These are phyloP conservation scores for Schizotus pectinicornis DNA, from an alignment of 2,888 invertebrate genomes.

Conservation along the genomic window DNA sequence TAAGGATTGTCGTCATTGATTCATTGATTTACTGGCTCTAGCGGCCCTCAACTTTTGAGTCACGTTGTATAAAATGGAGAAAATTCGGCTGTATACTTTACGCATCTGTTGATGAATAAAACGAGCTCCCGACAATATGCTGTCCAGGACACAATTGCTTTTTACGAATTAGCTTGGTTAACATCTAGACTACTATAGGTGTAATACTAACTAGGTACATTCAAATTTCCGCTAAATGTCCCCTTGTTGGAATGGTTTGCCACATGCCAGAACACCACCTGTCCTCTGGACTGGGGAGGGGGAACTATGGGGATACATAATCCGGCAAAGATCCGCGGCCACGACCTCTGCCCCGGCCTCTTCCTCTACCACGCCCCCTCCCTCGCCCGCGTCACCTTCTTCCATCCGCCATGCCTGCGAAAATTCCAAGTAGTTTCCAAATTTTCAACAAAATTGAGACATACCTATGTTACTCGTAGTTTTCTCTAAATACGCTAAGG, in stretches of 20 bases:
- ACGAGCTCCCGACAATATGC: too few species aligned
- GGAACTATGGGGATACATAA: conserved; percentile 56
- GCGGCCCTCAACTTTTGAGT: too few species aligned
- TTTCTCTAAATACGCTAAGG: conserved; percentile 86
- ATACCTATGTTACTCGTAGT: conserved; percentile 88
- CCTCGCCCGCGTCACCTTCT: conserved; percentile 87
- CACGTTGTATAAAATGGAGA: too few species aligned
- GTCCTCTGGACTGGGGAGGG: conserved; percentile 42
- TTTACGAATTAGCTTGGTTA: conserved; percentile 5
- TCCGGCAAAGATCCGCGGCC: conserved; percentile 63
- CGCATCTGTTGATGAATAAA: too few species aligned
- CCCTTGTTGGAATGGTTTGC: conserved; percentile 28
- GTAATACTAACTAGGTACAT: conserved; percentile 20
- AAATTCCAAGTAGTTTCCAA: conserved; percentile 2
- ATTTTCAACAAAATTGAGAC: neutral
- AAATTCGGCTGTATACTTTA: too few species aligned
- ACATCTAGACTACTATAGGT: conserved; percentile 16
- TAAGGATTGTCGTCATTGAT: too few species aligned
- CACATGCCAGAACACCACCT: conserved; percentile 13
- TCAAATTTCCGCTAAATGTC: conserved; percentile 17
- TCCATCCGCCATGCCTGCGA: conserved; percentile 78
- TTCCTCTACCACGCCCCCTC: conserved; percentile 77
- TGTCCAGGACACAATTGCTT: neutral
- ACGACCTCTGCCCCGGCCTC: conserved; percentile 82
- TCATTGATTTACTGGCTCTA: too few species aligned